These are phyloP conservation scores for Coccyzus lansbergi DNA, from an alignment of 2,797 vertebrate genomes.

Conservation along the genomic window DNA sequence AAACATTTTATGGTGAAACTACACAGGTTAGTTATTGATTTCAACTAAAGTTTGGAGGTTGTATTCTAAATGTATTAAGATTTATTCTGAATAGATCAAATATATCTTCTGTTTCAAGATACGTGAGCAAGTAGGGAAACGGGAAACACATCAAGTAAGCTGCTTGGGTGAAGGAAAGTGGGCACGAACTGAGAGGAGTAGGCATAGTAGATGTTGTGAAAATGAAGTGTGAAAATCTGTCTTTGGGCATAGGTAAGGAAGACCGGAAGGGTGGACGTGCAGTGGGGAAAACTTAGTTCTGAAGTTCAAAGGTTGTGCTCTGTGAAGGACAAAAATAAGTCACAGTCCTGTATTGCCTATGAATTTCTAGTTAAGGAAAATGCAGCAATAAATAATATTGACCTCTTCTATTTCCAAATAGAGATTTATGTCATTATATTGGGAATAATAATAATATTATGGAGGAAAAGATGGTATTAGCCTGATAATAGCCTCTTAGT, in stretches of 20 bases:
- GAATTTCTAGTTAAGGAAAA: conserved; percentile 23
- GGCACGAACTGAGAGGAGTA: background rate
- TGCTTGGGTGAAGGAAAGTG: background rate
- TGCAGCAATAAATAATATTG: conserved; percentile 28
- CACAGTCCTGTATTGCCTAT: background rate
- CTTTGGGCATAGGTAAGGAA: background rate
- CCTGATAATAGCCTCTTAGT: background rate
- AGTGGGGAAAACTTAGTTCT: background rate
- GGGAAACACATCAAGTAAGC: background rate
- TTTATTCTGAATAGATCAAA: background rate
- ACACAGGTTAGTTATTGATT: background rate
- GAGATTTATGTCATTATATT: conserved; percentile 33
- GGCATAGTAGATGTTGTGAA: background rate
- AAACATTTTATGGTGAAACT: background rate
- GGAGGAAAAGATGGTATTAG: background rate
- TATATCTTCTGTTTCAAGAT: background rate
- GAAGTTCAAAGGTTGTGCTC: background rate
- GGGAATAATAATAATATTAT: conserved; percentile 10
- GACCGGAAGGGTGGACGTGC: background rate
- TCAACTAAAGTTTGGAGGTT: background rate
- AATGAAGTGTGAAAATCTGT: background rate
- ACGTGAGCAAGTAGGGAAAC: background rate
- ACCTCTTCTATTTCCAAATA: background rate
- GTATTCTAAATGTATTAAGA: background rate
- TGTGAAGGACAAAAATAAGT: background rate